Evolutionary conservation across 2,888 invertebrate genomes (phyloP), one percentile per base, ranked within the genome.

Genomic region (Hirtodrosophila cameraria): DNA sequence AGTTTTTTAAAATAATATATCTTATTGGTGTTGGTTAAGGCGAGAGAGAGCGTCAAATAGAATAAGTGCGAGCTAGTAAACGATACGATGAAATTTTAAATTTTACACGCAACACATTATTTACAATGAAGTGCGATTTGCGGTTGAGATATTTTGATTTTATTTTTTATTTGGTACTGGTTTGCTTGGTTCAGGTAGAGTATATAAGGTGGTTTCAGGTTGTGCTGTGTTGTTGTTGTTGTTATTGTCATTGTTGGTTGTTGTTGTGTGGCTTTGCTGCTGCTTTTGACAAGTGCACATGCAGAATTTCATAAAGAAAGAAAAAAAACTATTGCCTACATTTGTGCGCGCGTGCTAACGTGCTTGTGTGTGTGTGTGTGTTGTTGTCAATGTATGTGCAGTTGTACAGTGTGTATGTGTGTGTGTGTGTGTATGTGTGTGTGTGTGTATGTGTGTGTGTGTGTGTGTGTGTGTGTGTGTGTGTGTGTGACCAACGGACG

Each of bases 101-200:
- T 41, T 50, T 60, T 50, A 65, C 63, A 82, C 61, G 64, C 43
- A 64, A 58, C 41, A 46, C 50, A 67, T 65, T 77, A 83, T 86
- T 76, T 86, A 82, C 81, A 82, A 69, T 79, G 83, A 82, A 62
- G 53, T 80, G 76, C 63, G 66, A 42, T n/a, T n/a, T n/a, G 58
- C 49, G 45, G 46, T 43, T 60, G 39, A 11, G 50, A n/a, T n/a
- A n/a, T n/a, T n/a, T n/a, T n/a, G n/a, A n/a, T n/a, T n/a, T n/a
- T n/a, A n/a, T n/a, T n/a, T n/a, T n/a, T n/a, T n/a, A n/a, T n/a
- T n/a, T n/a, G n/a, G n/a, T n/a, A n/a, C n/a, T n/a, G 39, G 18
- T 1, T 18, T 18, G 18, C 4, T 1, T 18, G 18, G 18, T 55
- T 45, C 36, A 11, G 49, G 31, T 43, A 25, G 43, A 48, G 35